These are phyloP conservation scores for Hydrozoanthus tunicans DNA, from an alignment of 64 coral and sea anemone genomes.

Conservation along the genomic window DNA sequence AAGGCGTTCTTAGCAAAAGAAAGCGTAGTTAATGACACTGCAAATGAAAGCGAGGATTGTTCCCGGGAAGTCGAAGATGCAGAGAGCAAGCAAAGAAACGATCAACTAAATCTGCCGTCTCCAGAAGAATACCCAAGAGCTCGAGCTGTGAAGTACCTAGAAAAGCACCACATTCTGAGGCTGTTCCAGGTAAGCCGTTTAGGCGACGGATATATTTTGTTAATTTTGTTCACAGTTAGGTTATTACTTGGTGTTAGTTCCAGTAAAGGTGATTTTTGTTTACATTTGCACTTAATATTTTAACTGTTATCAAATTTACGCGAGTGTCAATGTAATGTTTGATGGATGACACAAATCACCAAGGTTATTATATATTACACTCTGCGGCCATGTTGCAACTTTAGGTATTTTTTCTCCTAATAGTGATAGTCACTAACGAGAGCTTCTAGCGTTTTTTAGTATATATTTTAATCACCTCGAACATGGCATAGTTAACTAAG, in stretches of 20 bases:
- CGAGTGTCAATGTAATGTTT: too few species aligned
- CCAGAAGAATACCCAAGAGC: constrained; percentile 22
- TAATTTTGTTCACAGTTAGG: constrained; percentile 21
- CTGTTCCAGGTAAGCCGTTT: constrained; percentile 78
- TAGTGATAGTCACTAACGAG: too few species aligned
- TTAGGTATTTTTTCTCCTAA: too few species aligned
- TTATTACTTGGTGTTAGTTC: not conserved
- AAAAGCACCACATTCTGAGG: constrained; percentile 74
- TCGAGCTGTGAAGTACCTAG: constrained; percentile 77
- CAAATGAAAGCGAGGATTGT: not conserved
- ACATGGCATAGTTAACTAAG: too few species aligned
- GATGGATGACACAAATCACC: too few species aligned
- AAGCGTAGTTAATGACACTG: not conserved
- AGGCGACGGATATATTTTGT: not conserved
- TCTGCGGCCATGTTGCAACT: too few species aligned
- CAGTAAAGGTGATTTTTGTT: not conserved
- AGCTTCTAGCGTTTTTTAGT: too few species aligned
- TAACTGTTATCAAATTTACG: not conserved
- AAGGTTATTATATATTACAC: too few species aligned
- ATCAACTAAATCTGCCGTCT: not conserved
- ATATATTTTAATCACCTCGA: too few species aligned
- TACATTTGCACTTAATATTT: not conserved
- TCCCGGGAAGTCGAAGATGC: not conserved
- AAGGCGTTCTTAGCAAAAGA: not conserved
- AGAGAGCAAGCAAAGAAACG: not conserved